A percentile compares a stretch with the other conserved stretches of the same genome.
Evolutionary conservation across 1,140 invertebrate genomes (phyloP).

Genomic region (Ceratitis capitata): DNA sequence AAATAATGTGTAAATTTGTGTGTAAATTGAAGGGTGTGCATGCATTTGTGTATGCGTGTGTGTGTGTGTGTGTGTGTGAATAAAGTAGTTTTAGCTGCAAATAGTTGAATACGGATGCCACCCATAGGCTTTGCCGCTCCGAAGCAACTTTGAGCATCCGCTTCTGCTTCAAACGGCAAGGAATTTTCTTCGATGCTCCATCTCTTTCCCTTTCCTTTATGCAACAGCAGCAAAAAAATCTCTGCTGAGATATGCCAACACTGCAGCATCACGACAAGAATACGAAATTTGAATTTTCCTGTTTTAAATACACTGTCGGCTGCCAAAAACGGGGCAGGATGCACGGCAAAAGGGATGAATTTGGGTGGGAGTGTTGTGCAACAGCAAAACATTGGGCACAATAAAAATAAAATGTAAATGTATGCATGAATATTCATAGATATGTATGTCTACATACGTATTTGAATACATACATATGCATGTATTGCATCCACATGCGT

Average conservation of each 20-base stretch:
- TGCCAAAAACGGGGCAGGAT: neutral
- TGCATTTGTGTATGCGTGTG: neutral
- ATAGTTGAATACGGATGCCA: neutral
- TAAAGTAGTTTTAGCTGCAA: no score
- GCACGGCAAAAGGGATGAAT: neutral
- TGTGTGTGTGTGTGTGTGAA: neutral
- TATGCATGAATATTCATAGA: neutral
- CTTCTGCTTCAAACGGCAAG: neutral
- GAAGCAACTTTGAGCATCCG: neutral
- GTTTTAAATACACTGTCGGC: neutral
- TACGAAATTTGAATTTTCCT: slow-evolving; percentile 22
- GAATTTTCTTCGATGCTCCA: no score
- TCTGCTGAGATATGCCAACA: neutral
- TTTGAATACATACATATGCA: neutral
- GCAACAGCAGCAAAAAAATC: slow-evolving; percentile 8
- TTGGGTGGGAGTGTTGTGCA: neutral
- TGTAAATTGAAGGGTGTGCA: neutral
- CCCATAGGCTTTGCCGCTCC: neutral
- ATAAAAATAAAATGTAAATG: neutral
- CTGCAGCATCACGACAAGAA: neutral
- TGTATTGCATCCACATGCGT: neutral
- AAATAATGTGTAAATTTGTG: neutral
- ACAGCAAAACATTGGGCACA: neutral
- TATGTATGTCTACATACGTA: no score
- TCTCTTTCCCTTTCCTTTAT: neutral